Conservation (phyloP, 2,113 vertebrate species). For the Tetrax tetrax region DNA sequence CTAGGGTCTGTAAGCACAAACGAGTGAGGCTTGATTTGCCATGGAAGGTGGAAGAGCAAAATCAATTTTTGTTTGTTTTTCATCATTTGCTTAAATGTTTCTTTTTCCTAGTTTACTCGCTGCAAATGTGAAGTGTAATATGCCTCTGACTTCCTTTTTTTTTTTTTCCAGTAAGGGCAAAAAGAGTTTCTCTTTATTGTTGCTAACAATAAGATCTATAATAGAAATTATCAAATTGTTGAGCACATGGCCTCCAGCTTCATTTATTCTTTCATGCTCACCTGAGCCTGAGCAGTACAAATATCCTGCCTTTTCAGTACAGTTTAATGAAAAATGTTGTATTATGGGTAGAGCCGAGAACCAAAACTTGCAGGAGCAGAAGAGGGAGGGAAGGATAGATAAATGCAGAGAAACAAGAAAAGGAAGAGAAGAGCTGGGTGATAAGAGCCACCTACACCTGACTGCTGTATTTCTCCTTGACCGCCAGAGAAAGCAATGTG, state of each 20-base stretch:
- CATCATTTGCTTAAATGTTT: not conserved
- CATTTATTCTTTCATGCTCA: conserved; percentile 4
- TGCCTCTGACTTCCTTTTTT: not conserved
- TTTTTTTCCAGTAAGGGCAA: not conserved
- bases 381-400: not conserved
- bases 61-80: not conserved
- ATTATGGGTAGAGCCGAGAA: not conserved
- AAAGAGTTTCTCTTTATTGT: conserved; percentile 4
- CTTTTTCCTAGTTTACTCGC: not conserved
- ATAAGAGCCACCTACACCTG: not conserved
- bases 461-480: not conserved
- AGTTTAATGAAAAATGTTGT: conserved; percentile 43
- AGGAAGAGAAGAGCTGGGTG: not conserved
- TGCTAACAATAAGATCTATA: conserved; percentile 50
- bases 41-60: not conserved
- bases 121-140: conserved; percentile 21
- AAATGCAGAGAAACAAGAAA: not conserved
- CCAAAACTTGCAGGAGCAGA: not conserved
- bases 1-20: not conserved
- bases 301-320: conserved; percentile 40
- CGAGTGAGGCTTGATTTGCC: not conserved
- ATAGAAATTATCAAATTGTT: conserved; percentile 18
- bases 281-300: conserved; percentile 37
- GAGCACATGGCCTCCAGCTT: not conserved
- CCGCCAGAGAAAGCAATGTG: not conserved